Evolutionary conservation across 2,888 invertebrate species (phyloP).

Genomic region (Caenorhabditis panamensis): DNA sequence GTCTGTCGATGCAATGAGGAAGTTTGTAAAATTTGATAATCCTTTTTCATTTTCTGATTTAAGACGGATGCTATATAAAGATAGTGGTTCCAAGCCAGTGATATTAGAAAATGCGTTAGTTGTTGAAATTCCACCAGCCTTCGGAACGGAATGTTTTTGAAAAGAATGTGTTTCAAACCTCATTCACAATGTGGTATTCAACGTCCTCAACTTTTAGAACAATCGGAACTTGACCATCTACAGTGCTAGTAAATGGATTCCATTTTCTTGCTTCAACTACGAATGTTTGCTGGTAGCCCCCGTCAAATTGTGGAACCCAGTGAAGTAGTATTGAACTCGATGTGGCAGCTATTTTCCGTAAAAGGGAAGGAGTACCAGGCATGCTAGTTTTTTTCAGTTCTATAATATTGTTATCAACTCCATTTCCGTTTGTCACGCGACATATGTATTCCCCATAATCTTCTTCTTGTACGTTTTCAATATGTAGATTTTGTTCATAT

Average conservation of each 20-base stretch:
- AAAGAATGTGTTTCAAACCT: no score
- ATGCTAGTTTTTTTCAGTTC: conserved; percentile 70
- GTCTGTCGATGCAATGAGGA: neutral
- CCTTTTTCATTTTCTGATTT: neutral
- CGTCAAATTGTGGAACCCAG: conserved; percentile 80
- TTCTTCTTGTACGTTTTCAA: conserved; percentile 57
- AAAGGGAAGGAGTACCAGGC: conserved; percentile 69
- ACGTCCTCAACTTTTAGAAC: no score
- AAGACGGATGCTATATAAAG: neutral
- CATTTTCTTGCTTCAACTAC: conserved; percentile 64
- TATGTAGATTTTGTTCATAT: conserved; percentile 67
- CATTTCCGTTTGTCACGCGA: conserved; percentile 88
- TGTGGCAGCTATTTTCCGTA: conserved; percentile 67
- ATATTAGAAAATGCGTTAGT: neutral
- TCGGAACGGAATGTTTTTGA: no score
- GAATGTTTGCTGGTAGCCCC: conserved; percentile 75
- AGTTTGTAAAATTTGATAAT: neutral
- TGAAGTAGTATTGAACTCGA: conserved; percentile 72
- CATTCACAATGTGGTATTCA: no score
- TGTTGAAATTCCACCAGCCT: neutral
- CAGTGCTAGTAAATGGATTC: no score
- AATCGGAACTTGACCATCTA: no score
- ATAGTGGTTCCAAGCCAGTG: neutral
- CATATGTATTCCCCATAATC: conserved; percentile 93
- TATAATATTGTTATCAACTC: conserved; percentile 81